These are phyloP conservation scores for Diabrotica balteata DNA, from an alignment of 2,888 invertebrate genomes.

Conservation along the genomic window DNA sequence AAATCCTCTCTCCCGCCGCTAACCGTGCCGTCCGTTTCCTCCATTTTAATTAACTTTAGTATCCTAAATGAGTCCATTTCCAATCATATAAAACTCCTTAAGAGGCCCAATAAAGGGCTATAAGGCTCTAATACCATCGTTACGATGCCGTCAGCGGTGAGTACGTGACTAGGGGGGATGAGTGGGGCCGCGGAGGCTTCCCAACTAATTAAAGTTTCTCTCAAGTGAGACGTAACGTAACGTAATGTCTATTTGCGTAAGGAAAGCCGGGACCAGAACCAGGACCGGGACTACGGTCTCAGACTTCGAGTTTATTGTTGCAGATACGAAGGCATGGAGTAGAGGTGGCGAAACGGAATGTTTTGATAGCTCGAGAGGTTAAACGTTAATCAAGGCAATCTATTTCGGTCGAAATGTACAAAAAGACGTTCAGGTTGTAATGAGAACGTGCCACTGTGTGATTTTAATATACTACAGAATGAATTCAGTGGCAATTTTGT, in stretches of 20 bases:
- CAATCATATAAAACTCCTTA: constrained; percentile 31
- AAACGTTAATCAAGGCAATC: too few relatives aligned
- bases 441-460: too few relatives aligned
- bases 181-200: constrained; percentile 25
- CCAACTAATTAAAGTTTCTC: constrained; percentile 44
- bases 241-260: constrained; percentile 45
- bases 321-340: too few relatives aligned
- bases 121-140: constrained; percentile 26
- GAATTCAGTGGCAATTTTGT: too few relatives aligned
- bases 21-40: background rate
- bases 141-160: constrained; percentile 29
- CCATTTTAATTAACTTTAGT: background rate
- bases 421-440: too few relatives aligned
- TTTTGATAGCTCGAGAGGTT: too few relatives aligned
- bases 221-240: constrained; percentile 46
- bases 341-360: too few relatives aligned
- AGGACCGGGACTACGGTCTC: background rate
- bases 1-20: too few relatives aligned
- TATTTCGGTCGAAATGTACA: too few relatives aligned
- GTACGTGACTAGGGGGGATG: constrained; percentile 32
- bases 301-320: too few relatives aligned
- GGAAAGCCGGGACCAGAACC: constrained; percentile 14
- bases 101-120: constrained; percentile 22
- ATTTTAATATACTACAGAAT: too few relatives aligned
- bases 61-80: constrained; percentile 24